A percentile compares a stretch with the other conserved stretches of the same genome.
These are phyloP conservation scores for Invenusta paracnida DNA, from an alignment of 2,888 invertebrate species.

Conservation along the genomic window DNA sequence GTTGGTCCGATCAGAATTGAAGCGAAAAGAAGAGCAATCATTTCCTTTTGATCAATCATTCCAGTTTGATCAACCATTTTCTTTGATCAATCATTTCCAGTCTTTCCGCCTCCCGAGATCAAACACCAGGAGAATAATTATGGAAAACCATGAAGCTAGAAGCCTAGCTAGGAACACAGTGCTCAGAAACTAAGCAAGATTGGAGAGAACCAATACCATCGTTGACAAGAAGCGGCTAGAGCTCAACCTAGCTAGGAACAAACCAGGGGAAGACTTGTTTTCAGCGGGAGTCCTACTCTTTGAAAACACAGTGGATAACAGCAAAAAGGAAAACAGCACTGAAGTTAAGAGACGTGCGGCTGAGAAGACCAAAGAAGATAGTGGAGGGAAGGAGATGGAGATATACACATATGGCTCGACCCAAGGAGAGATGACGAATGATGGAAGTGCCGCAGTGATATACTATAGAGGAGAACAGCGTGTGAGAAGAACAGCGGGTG, in stretches of 20 bases:
- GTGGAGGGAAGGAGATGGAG: neutral
- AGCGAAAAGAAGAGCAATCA: neutral
- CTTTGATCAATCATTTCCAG: too few species aligned
- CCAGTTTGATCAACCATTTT: too few species aligned
- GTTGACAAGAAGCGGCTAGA: neutral
- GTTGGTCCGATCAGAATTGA: neutral
- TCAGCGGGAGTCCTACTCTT: too few species aligned
- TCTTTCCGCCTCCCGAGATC: neutral
- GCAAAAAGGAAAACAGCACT: neutral
- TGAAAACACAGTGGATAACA: neutral
- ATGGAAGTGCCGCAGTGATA: neutral
- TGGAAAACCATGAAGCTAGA: neutral
- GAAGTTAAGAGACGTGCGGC: neutral
- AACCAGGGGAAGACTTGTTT: neutral
- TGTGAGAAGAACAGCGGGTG: neutral
- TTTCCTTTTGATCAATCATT: neutral
- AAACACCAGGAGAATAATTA: neutral
- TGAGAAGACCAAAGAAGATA: neutral
- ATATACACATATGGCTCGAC: neutral
- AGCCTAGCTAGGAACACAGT: neutral
- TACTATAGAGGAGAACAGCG: neutral
- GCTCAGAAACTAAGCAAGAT: neutral
- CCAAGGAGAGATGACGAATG: neutral
- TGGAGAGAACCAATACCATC: neutral
- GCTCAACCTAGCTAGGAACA: neutral